Conservation (phyloP, 2,113 vertebrate species). For the Forbesichthys papilliferus region DNA sequence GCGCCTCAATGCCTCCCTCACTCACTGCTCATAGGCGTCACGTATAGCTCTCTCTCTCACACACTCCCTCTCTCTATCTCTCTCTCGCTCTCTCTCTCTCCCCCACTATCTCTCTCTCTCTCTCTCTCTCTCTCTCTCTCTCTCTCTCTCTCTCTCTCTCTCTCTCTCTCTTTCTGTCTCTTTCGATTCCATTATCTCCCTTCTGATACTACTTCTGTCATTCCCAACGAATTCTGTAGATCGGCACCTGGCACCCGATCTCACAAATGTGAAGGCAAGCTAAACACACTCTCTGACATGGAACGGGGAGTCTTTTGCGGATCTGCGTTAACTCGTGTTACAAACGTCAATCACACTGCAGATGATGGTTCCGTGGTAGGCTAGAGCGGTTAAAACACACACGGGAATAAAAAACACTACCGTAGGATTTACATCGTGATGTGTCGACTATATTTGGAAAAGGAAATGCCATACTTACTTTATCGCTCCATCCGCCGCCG, state of each 20-base stretch:
- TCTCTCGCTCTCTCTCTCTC: neutral
- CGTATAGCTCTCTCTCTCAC: slow-evolving; percentile 65
- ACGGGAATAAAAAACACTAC: no score
- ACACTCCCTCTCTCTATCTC: slow-evolving; percentile 20
- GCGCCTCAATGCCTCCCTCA: slow-evolving; percentile 72
- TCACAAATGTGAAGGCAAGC: no score
- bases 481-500: slow-evolving; percentile 53
- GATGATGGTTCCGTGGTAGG: neutral
- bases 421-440: neutral
- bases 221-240: neutral
- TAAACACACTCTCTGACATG: slow-evolving; percentile 5
- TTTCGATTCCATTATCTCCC: slow-evolving; percentile 13
- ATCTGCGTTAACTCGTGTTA: slow-evolving; percentile 23
- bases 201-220: slow-evolving; percentile 28
- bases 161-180: slow-evolving; percentile 40
- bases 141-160: slow-evolving; percentile 41
- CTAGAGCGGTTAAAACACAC: no score
- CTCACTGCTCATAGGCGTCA: slow-evolving; percentile 75
- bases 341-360: slow-evolving; percentile 24
- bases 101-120: slow-evolving; percentile 9
- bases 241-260: no score
- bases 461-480: slow-evolving; percentile 68
- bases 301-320: neutral
- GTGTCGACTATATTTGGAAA: slow-evolving; percentile 11
- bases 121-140: neutral